Evolutionary conservation across 2,888 invertebrate genomes (phyloP).

Genomic region (Lasioglossum lativentre): DNA sequence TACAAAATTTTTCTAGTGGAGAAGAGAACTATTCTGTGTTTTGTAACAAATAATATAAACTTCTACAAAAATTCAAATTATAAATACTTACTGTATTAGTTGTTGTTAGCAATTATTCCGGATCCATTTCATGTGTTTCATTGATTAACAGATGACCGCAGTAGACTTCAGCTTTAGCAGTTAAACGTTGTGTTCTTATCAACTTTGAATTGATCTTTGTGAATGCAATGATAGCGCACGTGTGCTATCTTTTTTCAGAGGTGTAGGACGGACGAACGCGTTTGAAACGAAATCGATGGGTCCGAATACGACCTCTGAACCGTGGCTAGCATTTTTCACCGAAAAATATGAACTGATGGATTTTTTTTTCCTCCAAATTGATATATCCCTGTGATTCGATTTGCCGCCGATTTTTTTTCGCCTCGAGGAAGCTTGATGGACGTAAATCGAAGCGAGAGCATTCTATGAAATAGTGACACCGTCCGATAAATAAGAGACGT

Average conservation of each 20-base stretch:
- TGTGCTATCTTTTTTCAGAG: background rate
- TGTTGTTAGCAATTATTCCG: too few relatives aligned
- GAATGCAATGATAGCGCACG: background rate
- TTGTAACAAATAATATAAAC: too few relatives aligned
- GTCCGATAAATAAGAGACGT: conserved; percentile 14
- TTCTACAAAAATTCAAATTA: too few relatives aligned
- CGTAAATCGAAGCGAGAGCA: background rate
- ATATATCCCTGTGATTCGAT: background rate
- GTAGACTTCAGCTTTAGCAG: background rate
- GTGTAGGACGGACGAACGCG: background rate
- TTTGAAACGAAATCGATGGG: background rate
- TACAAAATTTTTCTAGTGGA: too few relatives aligned
- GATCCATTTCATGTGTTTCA: background rate
- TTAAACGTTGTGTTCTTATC: background rate
- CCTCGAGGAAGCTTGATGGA: background rate
- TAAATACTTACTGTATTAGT: too few relatives aligned
- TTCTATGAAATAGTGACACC: background rate
- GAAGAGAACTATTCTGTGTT: too few relatives aligned
- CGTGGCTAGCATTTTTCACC: background rate
- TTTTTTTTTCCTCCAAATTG: background rate
- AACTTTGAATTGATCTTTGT: background rate
- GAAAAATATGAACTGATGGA: background rate
- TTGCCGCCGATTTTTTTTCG: background rate
- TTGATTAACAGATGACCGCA: background rate
- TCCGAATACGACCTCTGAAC: background rate